These are phyloP conservation scores for Tipula vernalis DNA, from an alignment of 2,888 invertebrate species.

Conservation along the genomic window DNA sequence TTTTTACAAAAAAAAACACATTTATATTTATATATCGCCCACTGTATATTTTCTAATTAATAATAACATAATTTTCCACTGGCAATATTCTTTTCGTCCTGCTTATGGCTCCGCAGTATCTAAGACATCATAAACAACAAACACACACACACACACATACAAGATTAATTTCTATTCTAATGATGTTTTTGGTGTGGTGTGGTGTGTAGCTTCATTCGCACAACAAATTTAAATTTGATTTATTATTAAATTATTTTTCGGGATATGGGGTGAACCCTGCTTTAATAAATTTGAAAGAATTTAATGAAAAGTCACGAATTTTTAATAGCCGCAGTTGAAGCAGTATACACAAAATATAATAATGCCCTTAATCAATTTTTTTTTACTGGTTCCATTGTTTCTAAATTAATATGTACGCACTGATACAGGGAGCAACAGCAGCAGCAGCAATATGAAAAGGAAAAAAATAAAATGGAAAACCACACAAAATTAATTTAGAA, in stretches of 20 bases:
- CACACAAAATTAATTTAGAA: not conserved
- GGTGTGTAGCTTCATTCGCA: not conserved
- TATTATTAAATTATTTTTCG: not conserved
- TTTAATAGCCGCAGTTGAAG: not conserved
- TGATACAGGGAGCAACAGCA: not conserved
- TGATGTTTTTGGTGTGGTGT: not conserved
- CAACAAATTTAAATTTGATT: not conserved
- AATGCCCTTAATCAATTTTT: not conserved
- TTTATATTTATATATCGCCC: not conserved
- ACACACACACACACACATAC: not conserved
- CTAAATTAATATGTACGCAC: not conserved
- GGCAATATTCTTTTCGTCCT: not conserved
- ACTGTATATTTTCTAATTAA: not conserved
- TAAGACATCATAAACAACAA: not conserved
- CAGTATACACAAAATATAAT: not conserved
- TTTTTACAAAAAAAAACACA: not conserved
- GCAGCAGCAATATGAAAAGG: not conserved
- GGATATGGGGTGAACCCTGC: not conserved
- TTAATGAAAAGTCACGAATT: constrained; percentile 4
- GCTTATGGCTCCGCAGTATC: not conserved
- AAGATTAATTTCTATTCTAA: not conserved
- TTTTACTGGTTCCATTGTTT: not conserved
- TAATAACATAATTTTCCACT: not conserved
- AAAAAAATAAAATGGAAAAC: not conserved
- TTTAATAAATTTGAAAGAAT: not conserved